Conservation (phyloP, 2,888 invertebrate genomes). For the Platycheirus rosarum region DNA sequence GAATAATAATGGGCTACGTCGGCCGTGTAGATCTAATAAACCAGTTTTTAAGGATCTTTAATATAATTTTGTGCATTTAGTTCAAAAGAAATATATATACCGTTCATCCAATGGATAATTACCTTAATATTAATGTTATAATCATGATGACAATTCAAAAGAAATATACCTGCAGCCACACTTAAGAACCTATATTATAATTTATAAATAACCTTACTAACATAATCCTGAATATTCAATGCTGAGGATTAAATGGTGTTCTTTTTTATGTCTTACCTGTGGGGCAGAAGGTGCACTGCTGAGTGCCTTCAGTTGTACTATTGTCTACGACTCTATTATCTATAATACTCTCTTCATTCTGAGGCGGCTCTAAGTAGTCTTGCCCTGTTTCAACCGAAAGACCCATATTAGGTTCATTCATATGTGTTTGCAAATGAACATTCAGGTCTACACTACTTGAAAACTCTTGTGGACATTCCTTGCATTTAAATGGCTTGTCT, state of each 20-base stretch:
- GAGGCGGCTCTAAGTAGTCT: not conserved
- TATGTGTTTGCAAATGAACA: constrained; percentile 3
- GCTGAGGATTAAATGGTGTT: not conserved
- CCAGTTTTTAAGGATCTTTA: too few relatives aligned
- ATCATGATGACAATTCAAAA: too few relatives aligned
- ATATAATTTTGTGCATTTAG: too few relatives aligned
- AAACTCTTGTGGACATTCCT: constrained; percentile 7
- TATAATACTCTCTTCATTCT: not conserved
- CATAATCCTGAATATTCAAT: too few relatives aligned
- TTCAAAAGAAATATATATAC: too few relatives aligned
- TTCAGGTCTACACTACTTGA: constrained; percentile 4
- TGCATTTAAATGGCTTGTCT: constrained; percentile 29
- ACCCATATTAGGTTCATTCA: not conserved
- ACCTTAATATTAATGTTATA: too few relatives aligned
- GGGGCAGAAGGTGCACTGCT: constrained; percentile 17
- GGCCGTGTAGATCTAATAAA: too few relatives aligned
- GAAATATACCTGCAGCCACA: too few relatives aligned
- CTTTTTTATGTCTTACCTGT: constrained; percentile 12
- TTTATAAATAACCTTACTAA: too few relatives aligned
- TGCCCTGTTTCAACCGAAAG: not conserved
- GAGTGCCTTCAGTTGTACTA: not conserved
- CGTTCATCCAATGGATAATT: too few relatives aligned
- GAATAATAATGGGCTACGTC: too few relatives aligned
- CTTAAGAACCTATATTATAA: too few relatives aligned
- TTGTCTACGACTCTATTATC: not conserved